Evolutionary conservation across 2,888 invertebrate species (phyloP).

Genomic region (Polietes domitor): DNA sequence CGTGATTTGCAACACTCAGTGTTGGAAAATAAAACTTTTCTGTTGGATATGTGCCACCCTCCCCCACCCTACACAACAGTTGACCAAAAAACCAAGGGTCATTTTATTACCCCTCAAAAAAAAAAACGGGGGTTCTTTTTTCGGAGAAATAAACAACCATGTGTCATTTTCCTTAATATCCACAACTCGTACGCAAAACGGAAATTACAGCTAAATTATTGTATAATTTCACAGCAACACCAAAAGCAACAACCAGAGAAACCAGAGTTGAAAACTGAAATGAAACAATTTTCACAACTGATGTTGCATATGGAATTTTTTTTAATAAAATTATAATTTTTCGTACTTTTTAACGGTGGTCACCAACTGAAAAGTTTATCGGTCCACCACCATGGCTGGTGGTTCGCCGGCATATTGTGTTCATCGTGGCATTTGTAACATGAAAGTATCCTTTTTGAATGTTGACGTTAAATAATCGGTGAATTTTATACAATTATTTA

Average conservation of each 20-base stretch:
- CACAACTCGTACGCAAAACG: slow-evolving; percentile 12
- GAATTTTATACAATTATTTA: too few relatives aligned
- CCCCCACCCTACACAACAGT: not conserved
- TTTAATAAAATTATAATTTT: slow-evolving; percentile 30
- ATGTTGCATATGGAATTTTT: slow-evolving; percentile 53
- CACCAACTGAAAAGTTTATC: slow-evolving; percentile 9
- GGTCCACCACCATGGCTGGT: not conserved
- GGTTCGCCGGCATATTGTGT: not conserved
- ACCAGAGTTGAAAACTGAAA: not conserved
- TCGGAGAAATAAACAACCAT: slow-evolving; percentile 2
- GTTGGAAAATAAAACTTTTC: not conserved
- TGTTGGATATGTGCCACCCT: not conserved
- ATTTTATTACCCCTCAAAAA: not conserved
- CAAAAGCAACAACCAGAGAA: not conserved
- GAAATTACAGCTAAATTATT: slow-evolving; percentile 60
- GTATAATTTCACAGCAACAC: slow-evolving; percentile 50
- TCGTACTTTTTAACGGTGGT: not conserved
- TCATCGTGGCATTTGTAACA: not conserved
- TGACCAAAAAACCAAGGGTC: not conserved
- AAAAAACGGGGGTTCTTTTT: not conserved
- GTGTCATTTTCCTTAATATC: slow-evolving; percentile 36
- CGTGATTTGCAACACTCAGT: slow-evolving; percentile 5
- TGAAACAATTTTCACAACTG: slow-evolving; percentile 63
- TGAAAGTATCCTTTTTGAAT: too few relatives aligned
- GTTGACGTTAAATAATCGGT: too few relatives aligned